Conservation (phyloP, 2,113 vertebrate species). For the Macrotis lagotis region DNA sequence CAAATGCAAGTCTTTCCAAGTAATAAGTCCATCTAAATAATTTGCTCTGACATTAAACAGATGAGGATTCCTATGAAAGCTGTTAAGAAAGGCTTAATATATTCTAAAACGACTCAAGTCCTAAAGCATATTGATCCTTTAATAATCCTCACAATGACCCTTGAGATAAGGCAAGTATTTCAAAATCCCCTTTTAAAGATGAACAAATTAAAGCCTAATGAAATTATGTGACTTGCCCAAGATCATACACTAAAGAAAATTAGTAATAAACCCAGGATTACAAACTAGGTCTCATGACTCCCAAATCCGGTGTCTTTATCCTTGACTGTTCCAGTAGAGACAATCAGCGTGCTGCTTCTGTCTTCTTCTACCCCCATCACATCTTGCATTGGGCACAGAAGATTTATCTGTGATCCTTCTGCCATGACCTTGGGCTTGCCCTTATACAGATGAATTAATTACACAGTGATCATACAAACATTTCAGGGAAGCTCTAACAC, state of each 20-base stretch:
- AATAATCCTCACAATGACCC: not conserved
- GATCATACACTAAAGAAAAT: slow-evolving; percentile 1
- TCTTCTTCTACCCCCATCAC: not conserved
- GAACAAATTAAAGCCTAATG: not conserved
- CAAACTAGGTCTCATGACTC: not conserved
- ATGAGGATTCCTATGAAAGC: not conserved
- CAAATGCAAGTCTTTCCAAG: not conserved
- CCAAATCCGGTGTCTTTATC: not conserved
- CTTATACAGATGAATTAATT: not conserved
- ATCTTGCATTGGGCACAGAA: not conserved
- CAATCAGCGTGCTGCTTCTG: not conserved
- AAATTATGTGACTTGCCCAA: not conserved
- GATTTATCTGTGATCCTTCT: not conserved
- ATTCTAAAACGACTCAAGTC: not conserved
- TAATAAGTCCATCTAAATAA: not conserved
- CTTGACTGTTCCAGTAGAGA: not conserved
- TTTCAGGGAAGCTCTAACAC: not conserved
- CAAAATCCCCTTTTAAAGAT: not conserved
- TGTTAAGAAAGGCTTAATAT: not conserved
- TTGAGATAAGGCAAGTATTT: not conserved
- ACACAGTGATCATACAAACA: not conserved
- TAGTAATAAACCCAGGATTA: not conserved
- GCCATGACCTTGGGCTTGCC: not conserved
- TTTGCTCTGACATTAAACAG: not conserved
- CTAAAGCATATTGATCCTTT: not conserved